A percentile compares a stretch with the other conserved stretches of the same genome.
Evolutionary conservation across 2,113 vertebrate genomes (phyloP).

Genomic region (Calonectris borealis): DNA sequence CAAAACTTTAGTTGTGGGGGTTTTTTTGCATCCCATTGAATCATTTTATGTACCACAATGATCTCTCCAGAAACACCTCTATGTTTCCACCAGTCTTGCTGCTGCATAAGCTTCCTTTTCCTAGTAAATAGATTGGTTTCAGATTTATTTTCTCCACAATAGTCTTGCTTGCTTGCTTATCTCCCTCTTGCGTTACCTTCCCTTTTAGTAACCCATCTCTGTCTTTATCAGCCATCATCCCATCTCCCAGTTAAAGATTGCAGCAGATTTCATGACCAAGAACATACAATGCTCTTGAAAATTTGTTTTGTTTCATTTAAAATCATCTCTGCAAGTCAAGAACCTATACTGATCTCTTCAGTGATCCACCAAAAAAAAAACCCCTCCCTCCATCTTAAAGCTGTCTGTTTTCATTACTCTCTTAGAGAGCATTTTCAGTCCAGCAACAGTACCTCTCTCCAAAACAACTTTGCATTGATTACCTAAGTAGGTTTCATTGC

Average conservation of each 20-base stretch:
- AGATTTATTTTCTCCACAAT: background rate
- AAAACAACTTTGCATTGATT: background rate
- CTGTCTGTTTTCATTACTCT: background rate
- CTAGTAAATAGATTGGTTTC: background rate
- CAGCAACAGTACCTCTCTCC: background rate
- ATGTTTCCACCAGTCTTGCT: background rate
- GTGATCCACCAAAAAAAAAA: background rate
- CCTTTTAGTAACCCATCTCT: background rate
- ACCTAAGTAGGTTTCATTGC: background rate
- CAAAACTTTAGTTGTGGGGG: background rate
- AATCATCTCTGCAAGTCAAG: background rate
- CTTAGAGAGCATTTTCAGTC: background rate
- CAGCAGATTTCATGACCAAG: background rate
- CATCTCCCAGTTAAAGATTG: background rate
- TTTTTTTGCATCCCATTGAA: background rate
- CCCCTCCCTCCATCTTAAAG: background rate
- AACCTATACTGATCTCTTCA: background rate
- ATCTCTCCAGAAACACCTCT: background rate
- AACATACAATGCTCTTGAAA: background rate
- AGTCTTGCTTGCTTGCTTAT: background rate
- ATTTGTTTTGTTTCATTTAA: background rate
- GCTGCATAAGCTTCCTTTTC: background rate
- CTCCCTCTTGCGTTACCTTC: background rate
- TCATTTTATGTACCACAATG: background rate
- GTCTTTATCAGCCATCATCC: background rate